Base-by-base conservation (phyloP, 2,888 invertebrate genomes). In the Apomyelois bistriatella region DNA sequence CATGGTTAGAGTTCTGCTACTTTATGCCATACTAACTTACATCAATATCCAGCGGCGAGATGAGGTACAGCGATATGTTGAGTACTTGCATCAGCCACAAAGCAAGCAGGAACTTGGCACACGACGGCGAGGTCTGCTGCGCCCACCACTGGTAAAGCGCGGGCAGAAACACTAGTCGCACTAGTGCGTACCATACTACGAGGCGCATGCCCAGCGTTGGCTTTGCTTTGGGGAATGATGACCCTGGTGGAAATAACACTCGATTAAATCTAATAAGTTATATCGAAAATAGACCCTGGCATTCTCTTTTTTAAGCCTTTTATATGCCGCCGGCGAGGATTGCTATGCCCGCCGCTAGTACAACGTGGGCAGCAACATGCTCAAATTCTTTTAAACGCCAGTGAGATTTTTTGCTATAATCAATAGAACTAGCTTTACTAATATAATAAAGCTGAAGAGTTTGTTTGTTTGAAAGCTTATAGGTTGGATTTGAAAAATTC, bases 191-290 rank as follows among this genome's bases (percentile, higher is more conserved):
- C 80, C 95, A 93, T 57, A 96, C 94, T 57, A 98, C 96, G 40
- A 96, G 95, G 42, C 95, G 92, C 81, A 98, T 93, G 58, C 97
- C 95, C 85, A 98, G 95, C 70, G 98, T 97, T 1, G 98, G 97
- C 82, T 98, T 98, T 12, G 97, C 95, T 92, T 98, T 98, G 10
- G 98, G 96, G 85, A 98, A 98, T 56, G 98, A 97, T 38, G 98
- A 98, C 46, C 98, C 98, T 97, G 69, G 16, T 30, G 17, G 40
- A 12, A 36, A 52, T 9, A 50, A 17, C 0, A 10, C 5, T 43
- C 5, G 4, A 54, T 22, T 40, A n/a, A n/a, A n/a, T 13, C 4
- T 38, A 13, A 6, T 6, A 7, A 3, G 4, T 36, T n/a, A 32
- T n/a, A n/a, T n/a, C n/a, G n/a, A n/a, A n/a, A n/a, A n/a, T n/a